These are phyloP conservation scores for Miniopterus natalensis DNA, from an alignment of 2,113 vertebrate species.

Conservation along the genomic window DNA sequence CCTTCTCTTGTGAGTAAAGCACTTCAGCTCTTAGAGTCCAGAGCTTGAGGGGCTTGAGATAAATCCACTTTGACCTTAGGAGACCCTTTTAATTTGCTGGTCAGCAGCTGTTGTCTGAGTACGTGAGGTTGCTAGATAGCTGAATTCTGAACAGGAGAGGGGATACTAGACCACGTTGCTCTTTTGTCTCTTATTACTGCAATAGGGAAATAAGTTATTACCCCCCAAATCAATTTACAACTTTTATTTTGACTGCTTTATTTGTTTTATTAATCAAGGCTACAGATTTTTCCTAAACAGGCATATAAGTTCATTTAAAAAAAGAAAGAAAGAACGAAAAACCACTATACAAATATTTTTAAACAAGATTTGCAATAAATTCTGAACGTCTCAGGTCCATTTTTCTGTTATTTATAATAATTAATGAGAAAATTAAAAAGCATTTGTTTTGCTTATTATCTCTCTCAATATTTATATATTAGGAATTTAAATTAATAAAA, in stretches of 20 bases:
- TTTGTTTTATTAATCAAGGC: slow-evolving; percentile 23
- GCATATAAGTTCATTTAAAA: background rate
- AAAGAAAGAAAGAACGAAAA: background rate
- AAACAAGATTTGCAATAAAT: slow-evolving; percentile 35
- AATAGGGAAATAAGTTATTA: background rate
- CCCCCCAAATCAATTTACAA: background rate
- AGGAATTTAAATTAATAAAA: slow-evolving; percentile 7
- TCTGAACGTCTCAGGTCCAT: background rate
- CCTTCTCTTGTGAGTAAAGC: background rate
- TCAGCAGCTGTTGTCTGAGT: background rate
- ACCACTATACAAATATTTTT: background rate
- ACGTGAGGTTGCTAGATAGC: background rate
- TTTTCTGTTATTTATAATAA: background rate
- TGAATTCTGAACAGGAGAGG: background rate
- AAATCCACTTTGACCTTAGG: background rate
- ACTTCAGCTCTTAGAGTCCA: background rate
- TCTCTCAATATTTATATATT: background rate
- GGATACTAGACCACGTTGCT: background rate
- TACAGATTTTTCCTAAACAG: background rate
- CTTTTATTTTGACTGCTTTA: slow-evolving; percentile 17
- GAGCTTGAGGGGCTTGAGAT: background rate
- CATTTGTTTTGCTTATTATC: background rate
- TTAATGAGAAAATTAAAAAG: background rate
- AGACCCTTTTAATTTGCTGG: background rate
- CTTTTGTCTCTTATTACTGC: background rate